Base-by-base conservation (phyloP, 2,797 vertebrate genomes). In the Pitangus sulphuratus region DNA sequence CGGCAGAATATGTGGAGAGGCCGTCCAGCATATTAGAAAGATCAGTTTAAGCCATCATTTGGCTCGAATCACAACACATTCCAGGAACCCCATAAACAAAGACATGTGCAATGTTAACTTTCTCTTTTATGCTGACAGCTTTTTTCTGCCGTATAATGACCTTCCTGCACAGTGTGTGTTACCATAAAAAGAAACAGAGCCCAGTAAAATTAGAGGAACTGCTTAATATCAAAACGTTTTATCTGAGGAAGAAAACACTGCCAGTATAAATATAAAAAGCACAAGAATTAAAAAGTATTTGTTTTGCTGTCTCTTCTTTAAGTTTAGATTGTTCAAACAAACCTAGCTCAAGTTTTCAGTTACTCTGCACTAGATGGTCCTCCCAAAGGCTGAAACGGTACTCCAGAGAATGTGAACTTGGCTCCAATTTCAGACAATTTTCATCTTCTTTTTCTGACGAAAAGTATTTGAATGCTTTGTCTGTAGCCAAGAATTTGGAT, bases 151-250 rank as follows among this genome's bases (percentile, higher is more conserved):
- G 56, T 96, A 97, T 98, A 98, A 98, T 97, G 97, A 98, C 97
- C 97, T 98, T 98, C 97, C 96, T 95, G 97, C 98, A 97, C 97
- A 98, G 98, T 98, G 95, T 97, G 98, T 92, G 92, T 96, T 97
- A 96, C 95, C 97, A 98, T 98, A 98, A 98, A 98, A 98, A 97
- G 96, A 97, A 97, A 98, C 96, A 97, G 97, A 97, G 95, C 83
- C 89, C 94, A 94, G 92, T 97, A 97, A 98, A 98, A 98, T 98
- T 97, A 98, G 98, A 98, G 97, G 95, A 98, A 98, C 96, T 97
- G 96, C 95, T 98, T 96, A 97, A 96, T 96, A 97, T 97, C 91
- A 97, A 96, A 97, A 92, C 88, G 96, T 98, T 98, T 98, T 97
- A 98, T 98, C 97, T 97, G 95, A 98, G 97, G 97, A 98, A 98